phyloP scores from a whole-genome alignment of 92 coral and sea anemone species.

The Zoanthus gigantus region DNA sequence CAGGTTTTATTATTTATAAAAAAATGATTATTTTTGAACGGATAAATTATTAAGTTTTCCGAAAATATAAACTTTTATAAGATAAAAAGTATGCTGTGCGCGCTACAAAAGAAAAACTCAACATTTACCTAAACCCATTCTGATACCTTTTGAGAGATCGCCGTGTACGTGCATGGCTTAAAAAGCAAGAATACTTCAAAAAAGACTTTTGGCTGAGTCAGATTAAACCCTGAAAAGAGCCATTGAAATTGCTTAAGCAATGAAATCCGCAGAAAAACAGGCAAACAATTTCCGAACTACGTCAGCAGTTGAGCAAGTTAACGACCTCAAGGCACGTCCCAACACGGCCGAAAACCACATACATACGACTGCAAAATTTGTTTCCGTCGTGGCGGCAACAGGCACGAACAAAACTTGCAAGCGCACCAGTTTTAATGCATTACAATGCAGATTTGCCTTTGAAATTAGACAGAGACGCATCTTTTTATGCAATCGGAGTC shows the following conservation, averaged over 20 bases:
- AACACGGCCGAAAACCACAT: slow-evolving; percentile 18
- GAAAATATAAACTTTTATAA: no score
- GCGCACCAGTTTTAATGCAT: slow-evolving; percentile 37
- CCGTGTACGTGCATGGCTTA: not conserved
- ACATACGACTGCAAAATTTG: slow-evolving; percentile 15
- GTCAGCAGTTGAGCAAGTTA: slow-evolving; percentile 1
- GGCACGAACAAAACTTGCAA: slow-evolving; percentile 8
- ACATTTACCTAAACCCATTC: no score
- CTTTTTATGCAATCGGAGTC: slow-evolving; percentile 49
- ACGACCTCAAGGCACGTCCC: not conserved
- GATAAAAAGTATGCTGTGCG: no score
- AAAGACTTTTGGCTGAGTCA: slow-evolving; percentile 20
- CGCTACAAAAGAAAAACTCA: no score
- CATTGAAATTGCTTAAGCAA: slow-evolving; percentile 35
- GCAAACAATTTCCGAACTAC: slow-evolving; percentile 19
- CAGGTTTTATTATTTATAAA: no score
- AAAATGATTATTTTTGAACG: no score
- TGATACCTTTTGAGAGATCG: not conserved
- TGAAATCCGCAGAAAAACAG: slow-evolving; percentile 36
- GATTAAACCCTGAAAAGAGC: slow-evolving; percentile 9
- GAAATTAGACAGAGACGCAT: slow-evolving; percentile 55
- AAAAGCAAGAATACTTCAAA: not conserved
- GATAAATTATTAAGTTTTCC: no score
- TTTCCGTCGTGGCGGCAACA: slow-evolving; percentile 57
- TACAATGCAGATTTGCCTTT: slow-evolving; percentile 20